These are phyloP conservation scores for Drosophila robusta DNA, from an alignment of 2,888 invertebrate species.

Conservation along the genomic window DNA sequence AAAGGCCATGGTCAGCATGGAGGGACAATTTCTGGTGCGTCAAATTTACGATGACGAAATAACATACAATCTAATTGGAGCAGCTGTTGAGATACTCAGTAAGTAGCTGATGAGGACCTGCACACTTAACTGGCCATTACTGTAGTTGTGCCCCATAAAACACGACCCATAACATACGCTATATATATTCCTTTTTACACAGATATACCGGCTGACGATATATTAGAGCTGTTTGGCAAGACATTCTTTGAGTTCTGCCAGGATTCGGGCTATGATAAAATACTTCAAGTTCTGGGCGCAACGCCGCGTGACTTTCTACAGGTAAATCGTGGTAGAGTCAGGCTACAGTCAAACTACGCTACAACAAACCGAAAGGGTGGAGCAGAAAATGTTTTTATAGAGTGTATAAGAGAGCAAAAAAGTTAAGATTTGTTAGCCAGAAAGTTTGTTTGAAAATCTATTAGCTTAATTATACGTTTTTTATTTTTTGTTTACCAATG, in stretches of 20 bases:
- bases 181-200: constrained; percentile 20
- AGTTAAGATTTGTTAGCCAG: too few relatives aligned
- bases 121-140: constrained; percentile 24
- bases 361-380: not conserved
- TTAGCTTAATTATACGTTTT: too few relatives aligned
- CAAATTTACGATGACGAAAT: constrained; percentile 98
- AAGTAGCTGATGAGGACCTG: constrained; percentile 85
- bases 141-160: constrained; percentile 25
- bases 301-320: constrained; percentile 97
- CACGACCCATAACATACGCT: not conserved
- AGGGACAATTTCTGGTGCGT: constrained; percentile 96
- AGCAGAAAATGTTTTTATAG: too few relatives aligned
- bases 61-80: constrained; percentile 96
- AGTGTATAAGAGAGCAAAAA: too few relatives aligned
- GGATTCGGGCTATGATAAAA: constrained; percentile 98
- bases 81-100: constrained; percentile 96
- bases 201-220: constrained; percentile 96
- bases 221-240: constrained; percentile 95
- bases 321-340: constrained; percentile 85
- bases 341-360: not conserved
- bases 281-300: constrained; percentile 96
- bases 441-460: too few relatives aligned
- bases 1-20: constrained; percentile 96
- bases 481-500: too few relatives aligned
- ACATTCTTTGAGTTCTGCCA: constrained; percentile 98